These are phyloP conservation scores for Drosophila gunungcola DNA, from an alignment of 1,140 invertebrate species.

Conservation along the genomic window DNA sequence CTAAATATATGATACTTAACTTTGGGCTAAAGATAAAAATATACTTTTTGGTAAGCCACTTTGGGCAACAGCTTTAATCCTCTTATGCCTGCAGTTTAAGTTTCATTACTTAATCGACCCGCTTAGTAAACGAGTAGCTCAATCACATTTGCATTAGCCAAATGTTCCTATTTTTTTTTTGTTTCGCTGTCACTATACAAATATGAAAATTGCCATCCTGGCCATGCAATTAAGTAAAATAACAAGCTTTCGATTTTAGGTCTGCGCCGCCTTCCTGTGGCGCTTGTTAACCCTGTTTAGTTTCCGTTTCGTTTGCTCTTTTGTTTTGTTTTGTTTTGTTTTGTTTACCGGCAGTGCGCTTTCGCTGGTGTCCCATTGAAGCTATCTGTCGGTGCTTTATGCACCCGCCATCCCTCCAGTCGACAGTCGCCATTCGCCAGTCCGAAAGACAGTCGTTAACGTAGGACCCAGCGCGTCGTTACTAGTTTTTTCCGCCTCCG, in stretches of 20 bases:
- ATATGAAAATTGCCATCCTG: conserved; percentile 41
- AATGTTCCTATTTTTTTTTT: conserved; percentile 4
- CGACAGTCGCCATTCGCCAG: neutral
- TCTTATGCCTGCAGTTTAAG: neutral
- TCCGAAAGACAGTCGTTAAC: conserved; percentile 31
- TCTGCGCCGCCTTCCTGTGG: neutral
- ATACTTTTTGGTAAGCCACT: neutral
- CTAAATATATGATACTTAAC: too few species aligned
- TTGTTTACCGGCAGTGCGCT: conserved; percentile 38
- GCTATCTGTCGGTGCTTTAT: conserved; percentile 28
- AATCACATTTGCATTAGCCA: conserved; percentile 16
- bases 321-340: conserved; percentile 42
- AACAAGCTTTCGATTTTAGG: conserved; percentile 42
- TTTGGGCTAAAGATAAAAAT: neutral
- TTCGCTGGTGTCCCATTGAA: conserved; percentile 24
- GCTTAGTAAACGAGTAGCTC: neutral
- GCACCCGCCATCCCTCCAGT: conserved; percentile 6
- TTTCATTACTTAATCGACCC: conserved; percentile 10
- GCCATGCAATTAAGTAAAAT: conserved; percentile 53
- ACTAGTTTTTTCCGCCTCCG: conserved; percentile 28
- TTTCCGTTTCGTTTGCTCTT: conserved; percentile 27
- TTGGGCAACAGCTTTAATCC: neutral
- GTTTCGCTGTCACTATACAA: conserved; percentile 26
- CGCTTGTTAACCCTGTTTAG: conserved; percentile 45
- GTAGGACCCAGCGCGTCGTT: conserved; percentile 11